These are phyloP conservation scores for Gavia stellata DNA, from an alignment of 2,113 vertebrate species.

Conservation along the genomic window DNA sequence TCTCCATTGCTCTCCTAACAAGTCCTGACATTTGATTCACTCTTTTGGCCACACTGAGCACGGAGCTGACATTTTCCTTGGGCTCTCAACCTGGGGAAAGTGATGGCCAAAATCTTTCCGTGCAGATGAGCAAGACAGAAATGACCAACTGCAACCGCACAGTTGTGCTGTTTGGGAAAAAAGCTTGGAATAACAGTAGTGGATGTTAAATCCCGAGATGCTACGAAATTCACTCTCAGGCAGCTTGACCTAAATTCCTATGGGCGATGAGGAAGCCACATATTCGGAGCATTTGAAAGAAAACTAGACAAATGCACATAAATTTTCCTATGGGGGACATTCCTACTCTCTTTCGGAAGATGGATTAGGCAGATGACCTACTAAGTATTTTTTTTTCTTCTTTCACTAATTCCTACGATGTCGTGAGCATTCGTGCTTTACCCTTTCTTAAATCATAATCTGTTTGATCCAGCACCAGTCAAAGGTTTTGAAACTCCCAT, in stretches of 20 bases:
- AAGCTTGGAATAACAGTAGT: not conserved
- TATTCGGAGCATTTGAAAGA: conserved; percentile 36
- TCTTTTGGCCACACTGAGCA: not conserved
- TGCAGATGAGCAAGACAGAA: not conserved
- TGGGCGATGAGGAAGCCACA: not conserved
- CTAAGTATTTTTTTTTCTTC: not conserved
- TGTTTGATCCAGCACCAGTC: conserved; percentile 28
- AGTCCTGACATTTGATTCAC: not conserved
- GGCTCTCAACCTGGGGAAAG: not conserved
- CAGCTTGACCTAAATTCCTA: conserved; percentile 59
- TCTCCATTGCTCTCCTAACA: not conserved
- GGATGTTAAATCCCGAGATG: not conserved
- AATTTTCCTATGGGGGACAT: conserved; percentile 18
- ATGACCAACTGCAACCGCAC: not conserved
- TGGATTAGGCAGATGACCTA: conserved; percentile 60
- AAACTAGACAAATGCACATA: conserved; percentile 29
- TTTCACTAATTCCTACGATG: conserved; percentile 27
- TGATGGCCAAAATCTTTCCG: not conserved
- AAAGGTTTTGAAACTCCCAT: conserved; percentile 38
- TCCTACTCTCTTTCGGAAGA: conserved; percentile 17
- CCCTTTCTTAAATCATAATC: conserved; percentile 48
- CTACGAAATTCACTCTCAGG: not conserved
- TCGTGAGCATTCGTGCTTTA: not conserved
- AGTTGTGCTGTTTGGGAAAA: not conserved
- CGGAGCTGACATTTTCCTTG: not conserved